A percentile compares a stretch with the other conserved stretches of the same genome.
Conservation (phyloP, 2,888 invertebrate genomes). For the Eupithecia abbreviata region DNA sequence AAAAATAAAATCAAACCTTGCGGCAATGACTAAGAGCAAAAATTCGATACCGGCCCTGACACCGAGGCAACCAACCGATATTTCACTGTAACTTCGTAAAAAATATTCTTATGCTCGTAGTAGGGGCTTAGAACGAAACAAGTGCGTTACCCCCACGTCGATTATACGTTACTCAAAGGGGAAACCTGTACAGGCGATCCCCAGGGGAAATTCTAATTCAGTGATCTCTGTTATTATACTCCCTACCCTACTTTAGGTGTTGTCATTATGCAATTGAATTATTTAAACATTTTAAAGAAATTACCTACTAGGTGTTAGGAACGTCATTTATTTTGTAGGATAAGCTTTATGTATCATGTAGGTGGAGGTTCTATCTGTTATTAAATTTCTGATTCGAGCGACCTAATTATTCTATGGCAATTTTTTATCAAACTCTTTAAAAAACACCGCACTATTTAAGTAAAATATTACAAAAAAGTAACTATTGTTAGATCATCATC, state of each 20-base stretch:
- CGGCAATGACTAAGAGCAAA: conserved; percentile 2
- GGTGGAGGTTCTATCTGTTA: neutral
- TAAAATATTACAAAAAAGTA: too few species aligned
- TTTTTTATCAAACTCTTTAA: too few species aligned
- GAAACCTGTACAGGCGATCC: neutral
- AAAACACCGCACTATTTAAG: too few species aligned
- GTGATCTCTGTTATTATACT: neutral
- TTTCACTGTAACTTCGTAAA: neutral
- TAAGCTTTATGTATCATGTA: neutral
- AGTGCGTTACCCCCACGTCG: conserved; percentile 83
- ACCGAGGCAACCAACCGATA: neutral
- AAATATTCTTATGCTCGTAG: neutral
- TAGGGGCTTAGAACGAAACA: conserved; percentile 52
- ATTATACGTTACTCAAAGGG: conserved; percentile 57
- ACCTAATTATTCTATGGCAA: too few species aligned
- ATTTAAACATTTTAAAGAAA: neutral
- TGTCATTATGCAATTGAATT: neutral
- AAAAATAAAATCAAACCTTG: neutral
- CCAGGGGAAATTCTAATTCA: neutral
- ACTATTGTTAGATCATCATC: too few species aligned
- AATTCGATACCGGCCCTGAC: neutral
- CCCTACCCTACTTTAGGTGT: neutral
- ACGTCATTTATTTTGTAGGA: neutral
- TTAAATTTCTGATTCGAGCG: neutral
- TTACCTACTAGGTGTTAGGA: neutral